Percentiles rank a stretch among this genome's conserved stretches.
These are phyloP conservation scores for Bovichtus diacanthus DNA, from an alignment of 2,797 vertebrate genomes.

Conservation along the genomic window DNA sequence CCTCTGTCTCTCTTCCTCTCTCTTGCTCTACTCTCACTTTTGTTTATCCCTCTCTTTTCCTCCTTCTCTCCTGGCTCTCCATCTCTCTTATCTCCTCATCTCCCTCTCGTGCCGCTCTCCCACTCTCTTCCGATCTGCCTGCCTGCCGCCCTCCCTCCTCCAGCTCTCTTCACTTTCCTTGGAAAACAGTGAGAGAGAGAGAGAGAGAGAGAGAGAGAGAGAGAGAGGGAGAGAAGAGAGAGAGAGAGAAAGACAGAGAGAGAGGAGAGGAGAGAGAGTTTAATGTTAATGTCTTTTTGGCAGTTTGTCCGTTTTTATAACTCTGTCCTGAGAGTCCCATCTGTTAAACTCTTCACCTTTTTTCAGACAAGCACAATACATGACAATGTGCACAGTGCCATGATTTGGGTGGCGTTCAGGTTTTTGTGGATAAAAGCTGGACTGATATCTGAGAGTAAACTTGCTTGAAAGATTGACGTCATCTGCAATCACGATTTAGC, in stretches of 20 bases:
- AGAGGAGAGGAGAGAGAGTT: constrained; percentile 45
- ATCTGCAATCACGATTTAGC: constrained; percentile 52
- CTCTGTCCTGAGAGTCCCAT: constrained; percentile 55
- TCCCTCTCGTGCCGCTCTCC: constrained; percentile 60
- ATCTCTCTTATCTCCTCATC: constrained; percentile 74
- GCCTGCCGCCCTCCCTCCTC: constrained; percentile 12
- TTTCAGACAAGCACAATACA: constrained; percentile 22
- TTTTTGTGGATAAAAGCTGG: constrained; percentile 49
- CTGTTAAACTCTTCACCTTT: constrained; percentile 52
- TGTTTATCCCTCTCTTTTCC: constrained; percentile 65
- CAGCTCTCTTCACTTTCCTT: constrained; percentile 45
- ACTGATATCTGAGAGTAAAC: constrained; percentile 52
- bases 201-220: constrained; percentile 34
- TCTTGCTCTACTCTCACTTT: constrained; percentile 65
- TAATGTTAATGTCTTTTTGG: constrained; percentile 63
- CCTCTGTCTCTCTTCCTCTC: constrained; percentile 65
- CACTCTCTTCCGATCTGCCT: constrained; percentile 44
- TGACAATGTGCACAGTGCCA: constrained; percentile 25
- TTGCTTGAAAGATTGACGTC: constrained; percentile 75
- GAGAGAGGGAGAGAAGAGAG: background rate
- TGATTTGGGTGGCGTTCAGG: constrained; percentile 18
- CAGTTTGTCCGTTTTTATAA: constrained; percentile 44
- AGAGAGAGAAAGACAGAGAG: background rate
- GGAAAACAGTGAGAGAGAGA: constrained; percentile 31
- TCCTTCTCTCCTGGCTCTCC: constrained; percentile 61